Conservation (phyloP, 2,888 invertebrate species). For the Eupithecia tripunctaria region DNA sequence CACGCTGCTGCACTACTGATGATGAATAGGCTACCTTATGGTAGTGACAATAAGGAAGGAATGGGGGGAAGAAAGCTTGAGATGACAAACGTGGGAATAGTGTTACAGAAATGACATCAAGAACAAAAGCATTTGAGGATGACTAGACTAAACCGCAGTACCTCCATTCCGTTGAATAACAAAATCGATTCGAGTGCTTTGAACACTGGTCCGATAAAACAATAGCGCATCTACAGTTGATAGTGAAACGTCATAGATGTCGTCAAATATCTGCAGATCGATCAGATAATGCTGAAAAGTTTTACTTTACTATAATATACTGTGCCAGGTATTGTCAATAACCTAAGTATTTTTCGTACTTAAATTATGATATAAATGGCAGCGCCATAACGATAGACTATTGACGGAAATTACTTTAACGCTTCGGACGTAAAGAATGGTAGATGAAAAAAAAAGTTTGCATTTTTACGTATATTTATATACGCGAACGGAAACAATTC, state of each 20-base stretch:
- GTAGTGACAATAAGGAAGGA: neutral
- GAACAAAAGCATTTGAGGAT: too few species aligned
- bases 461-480: neutral
- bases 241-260: too few species aligned
- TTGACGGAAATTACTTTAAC: neutral
- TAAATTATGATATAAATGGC: conserved; percentile 22
- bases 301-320: neutral
- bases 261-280: too few species aligned
- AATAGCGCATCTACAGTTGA: too few species aligned
- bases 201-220: too few species aligned
- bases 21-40: conserved; percentile 48
- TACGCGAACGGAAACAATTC: neutral
- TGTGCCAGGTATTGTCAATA: neutral
- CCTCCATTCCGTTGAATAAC: too few species aligned
- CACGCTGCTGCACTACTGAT: conserved; percentile 80
- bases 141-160: too few species aligned
- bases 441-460: neutral
- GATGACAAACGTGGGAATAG: too few species aligned
- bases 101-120: too few species aligned
- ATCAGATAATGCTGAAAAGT: neutral
- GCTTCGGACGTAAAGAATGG: neutral
- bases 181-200: too few species aligned
- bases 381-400: conserved; percentile 17
- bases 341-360: conserved; percentile 32
- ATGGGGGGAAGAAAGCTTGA: too few species aligned